phyloP scores from a whole-genome alignment of 1,140 invertebrate genomes.

The Aphaenogaster floridana region DNA sequence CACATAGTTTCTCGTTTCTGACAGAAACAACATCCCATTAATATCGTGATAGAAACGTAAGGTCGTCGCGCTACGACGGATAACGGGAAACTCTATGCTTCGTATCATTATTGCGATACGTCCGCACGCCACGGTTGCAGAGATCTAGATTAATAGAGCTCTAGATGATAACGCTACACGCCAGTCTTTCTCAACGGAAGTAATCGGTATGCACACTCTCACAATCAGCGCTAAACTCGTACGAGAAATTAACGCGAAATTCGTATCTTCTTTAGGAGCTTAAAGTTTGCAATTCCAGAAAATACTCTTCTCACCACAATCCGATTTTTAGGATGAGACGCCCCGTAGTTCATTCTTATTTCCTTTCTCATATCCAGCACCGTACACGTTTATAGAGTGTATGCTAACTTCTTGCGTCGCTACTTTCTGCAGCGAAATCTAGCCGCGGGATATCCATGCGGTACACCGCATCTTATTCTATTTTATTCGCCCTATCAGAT shows the following conservation, averaged over 20 bases:
- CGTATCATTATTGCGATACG: background rate
- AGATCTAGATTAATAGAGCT: constrained; percentile 49
- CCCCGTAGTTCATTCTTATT: constrained; percentile 24
- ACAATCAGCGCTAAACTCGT: background rate
- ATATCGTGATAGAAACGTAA: constrained; percentile 58
- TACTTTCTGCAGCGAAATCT: background rate
- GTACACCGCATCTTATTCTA: constrained; percentile 37
- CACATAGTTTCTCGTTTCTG: constrained; percentile 61
- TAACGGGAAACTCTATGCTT: constrained; percentile 29
- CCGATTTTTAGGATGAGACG: background rate
- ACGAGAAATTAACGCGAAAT: background rate
- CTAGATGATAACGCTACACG: background rate
- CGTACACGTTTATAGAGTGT: background rate
- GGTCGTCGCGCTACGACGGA: constrained; percentile 1
- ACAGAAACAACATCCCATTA: constrained; percentile 68
- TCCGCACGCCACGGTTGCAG: background rate
- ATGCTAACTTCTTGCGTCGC: constrained; percentile 4
- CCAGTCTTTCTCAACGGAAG: background rate
- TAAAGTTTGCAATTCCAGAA: background rate
- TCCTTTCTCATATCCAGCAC: constrained; percentile 6
- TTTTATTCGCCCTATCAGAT: constrained; percentile 47
- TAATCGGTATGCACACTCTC: background rate
- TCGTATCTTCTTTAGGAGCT: background rate
- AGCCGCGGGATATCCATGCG: constrained; percentile 30
- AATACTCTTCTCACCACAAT: background rate